Evolutionary conservation across 2,888 invertebrate species (phyloP).

Genomic region (Heteromyza rotundicornis): DNA sequence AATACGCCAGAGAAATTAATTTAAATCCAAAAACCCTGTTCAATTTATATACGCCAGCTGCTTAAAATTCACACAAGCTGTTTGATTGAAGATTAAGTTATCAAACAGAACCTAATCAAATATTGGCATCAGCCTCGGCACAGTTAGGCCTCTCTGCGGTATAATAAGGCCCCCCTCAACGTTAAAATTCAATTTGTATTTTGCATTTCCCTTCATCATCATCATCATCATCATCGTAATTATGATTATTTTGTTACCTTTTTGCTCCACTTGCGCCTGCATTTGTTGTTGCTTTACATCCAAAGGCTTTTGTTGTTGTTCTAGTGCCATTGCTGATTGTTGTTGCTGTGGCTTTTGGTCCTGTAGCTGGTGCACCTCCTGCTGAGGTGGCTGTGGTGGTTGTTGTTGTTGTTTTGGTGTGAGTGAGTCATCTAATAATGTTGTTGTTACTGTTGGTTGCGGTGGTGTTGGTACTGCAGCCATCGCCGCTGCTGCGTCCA

Average conservation of each 20-base stretch:
- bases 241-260: slow-evolving; percentile 24
- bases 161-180: not conserved
- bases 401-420: slow-evolving; percentile 25
- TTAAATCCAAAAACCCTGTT: no score
- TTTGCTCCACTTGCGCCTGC: slow-evolving; percentile 38
- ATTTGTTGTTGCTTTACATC: slow-evolving; percentile 8
- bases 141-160: not conserved
- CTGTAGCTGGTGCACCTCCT: slow-evolving; percentile 33
- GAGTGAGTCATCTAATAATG: slow-evolving; percentile 30
- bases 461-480: slow-evolving; percentile 39
- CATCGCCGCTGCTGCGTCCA: slow-evolving; percentile 37
- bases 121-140: no score
- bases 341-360: slow-evolving; percentile 38
- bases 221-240: no score
- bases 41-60: not conserved
- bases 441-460: slow-evolving; percentile 28
- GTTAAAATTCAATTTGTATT: not conserved
- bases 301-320: not conserved
- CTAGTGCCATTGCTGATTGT: slow-evolving; percentile 41
- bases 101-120: no score
- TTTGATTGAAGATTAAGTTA: no score
- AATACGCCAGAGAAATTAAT: no score
- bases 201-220: not conserved
- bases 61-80: no score
- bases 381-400: slow-evolving; percentile 29